These are phyloP conservation scores for Festucalex cinctus DNA, from an alignment of 2,113 vertebrate genomes.

Conservation along the genomic window DNA sequence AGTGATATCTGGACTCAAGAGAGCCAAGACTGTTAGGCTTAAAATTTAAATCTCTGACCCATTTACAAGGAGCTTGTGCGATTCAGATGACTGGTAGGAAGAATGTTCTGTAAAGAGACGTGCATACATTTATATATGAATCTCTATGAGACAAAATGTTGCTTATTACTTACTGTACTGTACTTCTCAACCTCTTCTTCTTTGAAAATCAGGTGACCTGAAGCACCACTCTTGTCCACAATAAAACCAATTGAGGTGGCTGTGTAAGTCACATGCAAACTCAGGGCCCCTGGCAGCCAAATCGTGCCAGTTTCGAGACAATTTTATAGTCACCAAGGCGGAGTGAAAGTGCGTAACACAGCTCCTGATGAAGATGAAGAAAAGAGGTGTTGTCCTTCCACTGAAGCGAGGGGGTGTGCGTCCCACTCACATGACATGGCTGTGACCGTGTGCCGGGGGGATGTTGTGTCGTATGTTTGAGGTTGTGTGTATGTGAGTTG, in stretches of 20 bases:
- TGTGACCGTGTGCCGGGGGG: slow-evolving; percentile 62
- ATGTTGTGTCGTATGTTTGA: slow-evolving; percentile 36
- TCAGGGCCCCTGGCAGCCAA: background rate
- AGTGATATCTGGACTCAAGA: background rate
- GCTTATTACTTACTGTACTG: background rate
- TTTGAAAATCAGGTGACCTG: background rate
- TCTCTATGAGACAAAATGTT: background rate
- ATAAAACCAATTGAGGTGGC: background rate
- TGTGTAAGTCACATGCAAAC: background rate
- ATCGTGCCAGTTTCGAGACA: background rate
- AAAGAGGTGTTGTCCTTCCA: slow-evolving; percentile 22
- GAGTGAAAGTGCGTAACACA: slow-evolving; percentile 9
- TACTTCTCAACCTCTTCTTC: no score
- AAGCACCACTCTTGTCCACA: background rate
- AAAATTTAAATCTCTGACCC: no score
- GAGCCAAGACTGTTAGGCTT: no score
- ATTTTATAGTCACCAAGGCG: background rate
- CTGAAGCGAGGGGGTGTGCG: background rate
- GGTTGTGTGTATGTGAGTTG: background rate
- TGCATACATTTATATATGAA: background rate
- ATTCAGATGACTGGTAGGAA: background rate
- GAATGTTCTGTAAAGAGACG: background rate
- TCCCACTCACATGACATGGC: slow-evolving; percentile 68
- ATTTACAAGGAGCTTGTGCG: background rate
- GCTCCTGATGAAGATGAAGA: slow-evolving; percentile 2